Base-by-base conservation (phyloP, 2,797 vertebrate species). In the Gymnoscopelus microlampas region DNA sequence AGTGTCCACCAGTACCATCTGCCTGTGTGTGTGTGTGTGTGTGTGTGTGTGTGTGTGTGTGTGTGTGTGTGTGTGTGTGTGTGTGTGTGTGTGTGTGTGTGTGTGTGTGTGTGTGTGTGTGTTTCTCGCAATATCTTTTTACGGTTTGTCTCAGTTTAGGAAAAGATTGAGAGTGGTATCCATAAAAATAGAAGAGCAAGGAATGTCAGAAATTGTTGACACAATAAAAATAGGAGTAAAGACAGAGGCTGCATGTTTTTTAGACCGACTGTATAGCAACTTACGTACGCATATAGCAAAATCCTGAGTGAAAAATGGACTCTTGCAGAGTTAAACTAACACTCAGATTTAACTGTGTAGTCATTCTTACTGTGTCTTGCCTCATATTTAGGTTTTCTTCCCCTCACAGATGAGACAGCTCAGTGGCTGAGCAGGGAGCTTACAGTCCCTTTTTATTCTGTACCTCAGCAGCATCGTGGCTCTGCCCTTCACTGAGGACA, bases 401-500 rank as follows among this genome's bases (percentile, higher is more conserved):
- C 0, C 5, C 0, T 2, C 73, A 69, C 58, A 35, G 71, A 73
- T 53, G 73, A 71, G 73, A 13, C 54, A 19, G 53, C 73, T 35
- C 70, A 66, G 59, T 68, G 74, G 77, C 76, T 73, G 80, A 76
- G 74, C 80, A 32, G 32, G 67, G 76, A 69, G 75, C 72, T 82
- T 76, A 76, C 63, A 49, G 58, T 14, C 68, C 70, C 50, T 68
- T 73, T 53, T 83, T 83, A 81, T 79, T 86, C 78, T 73, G 73
- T 73, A 77, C 80, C 83, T 86, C 85, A 82, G 85, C 84, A 84
- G 67, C 75, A 32, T 29, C 48, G 66, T 9, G 61, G 61, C 59
- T 63, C 75, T 84, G 86, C 77, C 85, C 86, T 90, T 76, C 63
- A 68, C 82, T 78, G 55, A 89, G 89, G 89, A 84, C 87, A 62